Evolutionary conservation across 2,888 invertebrate genomes (phyloP), one percentile per base, ranked within the genome.

Genomic region (Noctua fimbriata): DNA sequence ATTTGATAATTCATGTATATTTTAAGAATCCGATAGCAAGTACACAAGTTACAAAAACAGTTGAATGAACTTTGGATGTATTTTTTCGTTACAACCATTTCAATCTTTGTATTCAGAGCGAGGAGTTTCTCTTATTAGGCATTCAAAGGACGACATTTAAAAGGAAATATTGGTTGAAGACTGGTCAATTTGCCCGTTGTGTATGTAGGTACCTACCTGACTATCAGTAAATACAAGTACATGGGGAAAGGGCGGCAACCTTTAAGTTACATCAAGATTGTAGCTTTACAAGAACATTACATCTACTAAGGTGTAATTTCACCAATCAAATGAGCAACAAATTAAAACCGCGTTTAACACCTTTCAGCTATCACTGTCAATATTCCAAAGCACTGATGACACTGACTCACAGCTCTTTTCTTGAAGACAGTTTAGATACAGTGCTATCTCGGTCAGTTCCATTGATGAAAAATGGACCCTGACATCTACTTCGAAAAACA

Each of bases 61-160:
- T 95, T 96, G 93, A 96, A 95, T 93, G 95, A 96, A 95, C 96
- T 93, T 90, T 69, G 81, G 88, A 88, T 89, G 91, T 91, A 88
- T 93, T 84, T 94, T 94, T 95, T 94, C 92, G 92, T 93, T 73
- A 90, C 91, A 89, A 92, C 82, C 76, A 90, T 90, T 91, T 91
- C 88, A 91, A 90, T 91, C 91, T 96, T 95, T 94, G 94, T 96
- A 97, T 96, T 96, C 97, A 94, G 89, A 87, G 87, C 94, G 91
- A 93, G 94, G 92, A 92, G 94, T 94, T 94, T 94, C 92, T 93
- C 95, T 95, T 94, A 95, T 97, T 96, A 95, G 90, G 93, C 91
- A 97, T 97, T 96, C 97, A 95, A 95, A 94, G 94, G 94, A 94
- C 93, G 93, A 93, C 93, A 93, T 95, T 93, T 95, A 95, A 95